Evolutionary conservation across 2,888 invertebrate species (phyloP), one percentile per base, ranked within the genome.

Genomic region (Gymnocheta viridis): DNA sequence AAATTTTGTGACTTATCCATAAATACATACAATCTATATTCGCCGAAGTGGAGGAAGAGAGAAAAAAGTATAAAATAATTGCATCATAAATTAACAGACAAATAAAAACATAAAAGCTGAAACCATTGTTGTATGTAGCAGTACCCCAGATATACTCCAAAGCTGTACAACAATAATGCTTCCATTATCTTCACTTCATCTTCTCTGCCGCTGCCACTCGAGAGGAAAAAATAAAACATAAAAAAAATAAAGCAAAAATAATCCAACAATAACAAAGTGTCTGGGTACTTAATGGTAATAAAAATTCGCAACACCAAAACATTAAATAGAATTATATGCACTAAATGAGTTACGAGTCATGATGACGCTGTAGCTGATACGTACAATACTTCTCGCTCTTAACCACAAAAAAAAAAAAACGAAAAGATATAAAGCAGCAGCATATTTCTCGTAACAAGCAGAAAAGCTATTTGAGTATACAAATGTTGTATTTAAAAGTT

Each of bases 281-380:
- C 62, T 76, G 78, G 60, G 81, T 85, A 82, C 86, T 82, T 76
- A 85, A 80, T 82, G 85, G 85, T 82, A 85, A 86, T 87, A 87
- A 87, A 87, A 87, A 86, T 87, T 86, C 86, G 85, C 86, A 85
- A 86, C 87, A 86, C 85, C 85, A 85, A 74, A 86, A 82, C 82
- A 86, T 87, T 85, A 86, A 86, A 85, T 73, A 72, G 77, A 85
- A 85, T 85, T 77, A 80, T 80, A 85, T 69, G 67, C 76, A 80
- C 62, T 82, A 74, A 76, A 85, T 85, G 82, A 85, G 80, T 80
- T 77, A 80, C 76, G 76, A 80, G 80, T 74, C 73, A 60, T 27
- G 51, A 74, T 35, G 62, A 54, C 44, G 54, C 4, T 44, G 10
- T 10, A 32, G 35, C 12, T 67, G 49, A 66, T 67, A 73, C 62